These are phyloP conservation scores for Erpornis zantholeuca DNA, from an alignment of 2,113 vertebrate genomes.

Conservation along the genomic window DNA sequence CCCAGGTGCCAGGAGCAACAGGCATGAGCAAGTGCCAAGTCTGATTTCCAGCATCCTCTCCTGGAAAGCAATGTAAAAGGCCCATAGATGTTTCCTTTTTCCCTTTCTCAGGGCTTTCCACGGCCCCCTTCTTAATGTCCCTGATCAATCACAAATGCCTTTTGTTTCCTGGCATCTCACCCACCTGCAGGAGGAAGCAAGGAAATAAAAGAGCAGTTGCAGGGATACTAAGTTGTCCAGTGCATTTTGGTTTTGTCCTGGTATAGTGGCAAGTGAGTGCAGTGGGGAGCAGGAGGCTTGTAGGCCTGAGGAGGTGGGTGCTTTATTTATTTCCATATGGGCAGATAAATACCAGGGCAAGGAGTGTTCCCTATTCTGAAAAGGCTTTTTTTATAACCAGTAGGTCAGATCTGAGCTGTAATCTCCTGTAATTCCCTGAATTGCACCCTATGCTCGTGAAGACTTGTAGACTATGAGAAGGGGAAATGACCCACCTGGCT, in stretches of 20 bases:
- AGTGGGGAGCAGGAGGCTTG: not conserved
- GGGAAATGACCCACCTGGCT: not conserved
- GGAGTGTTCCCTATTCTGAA: not conserved
- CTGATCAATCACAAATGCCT: not conserved
- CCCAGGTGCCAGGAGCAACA: fast-evolving
- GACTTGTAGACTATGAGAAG: not conserved
- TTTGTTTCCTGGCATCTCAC: not conserved
- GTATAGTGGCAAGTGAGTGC: not conserved
- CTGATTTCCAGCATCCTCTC: not conserved
- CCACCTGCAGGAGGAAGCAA: not conserved
- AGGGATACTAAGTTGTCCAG: fast-evolving
- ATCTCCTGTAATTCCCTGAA: not conserved
- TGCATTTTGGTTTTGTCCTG: fast-evolving
- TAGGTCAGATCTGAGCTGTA: not conserved
- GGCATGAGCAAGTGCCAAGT: not conserved
- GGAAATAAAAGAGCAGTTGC: not conserved
- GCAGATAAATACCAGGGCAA: not conserved
- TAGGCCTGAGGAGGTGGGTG: not conserved
- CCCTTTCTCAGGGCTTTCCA: not conserved
- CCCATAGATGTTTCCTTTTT: fast-evolving
- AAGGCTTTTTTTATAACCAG: not conserved
- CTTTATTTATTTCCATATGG: not conserved
- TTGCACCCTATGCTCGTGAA: fast-evolving
- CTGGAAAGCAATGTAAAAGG: not conserved
- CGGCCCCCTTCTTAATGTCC: not conserved